Base-by-base conservation (phyloP, 2,888 invertebrate species). In the Adelognathus sp. region DNA sequence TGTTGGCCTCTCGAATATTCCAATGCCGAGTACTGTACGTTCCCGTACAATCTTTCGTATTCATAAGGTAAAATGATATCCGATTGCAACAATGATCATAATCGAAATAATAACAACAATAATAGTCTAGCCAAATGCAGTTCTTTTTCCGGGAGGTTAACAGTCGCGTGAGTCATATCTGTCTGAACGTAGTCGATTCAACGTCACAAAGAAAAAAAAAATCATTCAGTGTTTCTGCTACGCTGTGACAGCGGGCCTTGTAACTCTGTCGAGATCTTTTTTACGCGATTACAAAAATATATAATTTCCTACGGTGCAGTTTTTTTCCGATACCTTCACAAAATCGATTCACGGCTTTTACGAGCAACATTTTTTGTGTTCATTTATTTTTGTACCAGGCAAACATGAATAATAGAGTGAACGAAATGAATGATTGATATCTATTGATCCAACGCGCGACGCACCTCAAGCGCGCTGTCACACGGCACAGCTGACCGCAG, bases 21-120 rank as follows among this genome's bases (percentile, higher is more conserved):
- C 83, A 81, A 83, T 84, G 69, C 72, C 83, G 83, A 50, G 29
- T 82, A 39, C 54, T 82, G 41, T 67, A 78, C 39, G 39, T 76
- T 77, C 76, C 83, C 56, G 66, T 71, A 11, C 76, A 78, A 18
- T 81, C 85, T 60, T 80, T 82, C 29, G 60, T 78, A 71, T 72
- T 83, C n/a, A 74, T 73, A 75, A 87, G 87, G 87, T 87, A n/a
- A n/a, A n/a, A 86, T 36, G 84, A 50, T 46, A 41, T 21, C n/a
- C n/a, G n/a, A n/a, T n/a, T n/a, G n/a, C 61, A 61, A 31, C 39
- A 4, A 21, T 21, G 39, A 39, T 56, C 27, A 39, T 14, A 11
- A 64, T 60, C 33, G 24, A 18, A 21, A 3, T 0, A 18, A 24
- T 2, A 1, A 21, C 6, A 14, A 31, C 9, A 18, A 63, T 44